Conservation (phyloP, 2,888 invertebrate species). For the Lapara coniferarum region DNA sequence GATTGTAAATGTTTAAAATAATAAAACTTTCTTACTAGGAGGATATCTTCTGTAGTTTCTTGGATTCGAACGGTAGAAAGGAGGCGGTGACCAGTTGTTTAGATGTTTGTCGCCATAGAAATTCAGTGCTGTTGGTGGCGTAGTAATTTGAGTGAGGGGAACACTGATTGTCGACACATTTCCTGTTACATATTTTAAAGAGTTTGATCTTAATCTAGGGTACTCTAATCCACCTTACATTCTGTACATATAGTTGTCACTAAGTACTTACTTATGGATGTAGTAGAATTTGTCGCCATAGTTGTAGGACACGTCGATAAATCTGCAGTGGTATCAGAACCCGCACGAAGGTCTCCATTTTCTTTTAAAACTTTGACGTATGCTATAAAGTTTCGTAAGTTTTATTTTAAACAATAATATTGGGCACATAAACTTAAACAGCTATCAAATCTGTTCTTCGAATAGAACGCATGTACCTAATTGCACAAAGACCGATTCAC, state of each 20-base stretch:
- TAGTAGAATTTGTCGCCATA: constrained; percentile 15
- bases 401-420: constrained; percentile 29
- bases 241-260: background rate
- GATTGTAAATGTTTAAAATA: background rate
- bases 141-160: background rate
- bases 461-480: too few species aligned
- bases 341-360: constrained; percentile 29
- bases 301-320: constrained; percentile 36
- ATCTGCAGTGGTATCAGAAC: background rate
- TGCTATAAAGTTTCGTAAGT: constrained; percentile 31
- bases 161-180: background rate
- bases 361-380: constrained; percentile 40
- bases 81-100: background rate
- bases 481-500: too few species aligned
- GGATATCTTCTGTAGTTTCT: constrained; percentile 21
- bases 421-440: too few species aligned
- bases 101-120: background rate
- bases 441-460: too few species aligned
- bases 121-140: background rate
- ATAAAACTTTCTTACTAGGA: constrained; percentile 4
- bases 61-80: background rate
- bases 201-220: too few species aligned
- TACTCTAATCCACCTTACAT: background rate
- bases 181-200: background rate
- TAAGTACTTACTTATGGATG: background rate